Evolutionary conservation across 2,888 invertebrate species (phyloP), one percentile per base, ranked within the genome.

Genomic region (Drosophila testacea): DNA sequence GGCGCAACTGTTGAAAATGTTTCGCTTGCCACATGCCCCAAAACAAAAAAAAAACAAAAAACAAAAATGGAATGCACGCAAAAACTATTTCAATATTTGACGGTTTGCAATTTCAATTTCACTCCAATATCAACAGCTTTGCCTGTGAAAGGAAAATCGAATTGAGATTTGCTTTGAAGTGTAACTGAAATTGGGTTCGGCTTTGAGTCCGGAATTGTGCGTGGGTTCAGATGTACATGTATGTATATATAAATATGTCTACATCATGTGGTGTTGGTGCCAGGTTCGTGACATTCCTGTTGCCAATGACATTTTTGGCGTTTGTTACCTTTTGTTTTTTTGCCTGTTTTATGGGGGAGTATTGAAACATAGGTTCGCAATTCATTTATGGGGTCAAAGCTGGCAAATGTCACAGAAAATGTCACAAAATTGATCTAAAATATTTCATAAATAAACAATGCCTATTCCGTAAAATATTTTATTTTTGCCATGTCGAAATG

Each of bases 221-320:
- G 69, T 65, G 75, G 63, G 69, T 11, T 48, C 51, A 28, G 5
- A 0, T 10, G 11, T 16, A 59, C 36, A 42, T 7, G 28, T 32
- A 42, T 10, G 10, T 39, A 11, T 28, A 36, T 51, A 38, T 27
- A 38, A 1, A 13, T 3, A 13, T 30, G 28, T 48, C 7, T 30
- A 38, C 38, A 38, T 4, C 34, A 46, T 7, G 44, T 38, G 13
- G 30, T 47, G 32, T 38, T 47, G 52, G 75, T 60, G 76, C 38
- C 79, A 70, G 65, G 69, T 57, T 69, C 63, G 76, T 41, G 69
- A 55, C 46, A 27, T 69, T 42, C 79, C 79, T 42, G 76, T 77
- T 77, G 76, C 65, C 76, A 77, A 63, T 79, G 76, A 76, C 76
- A 70, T 60, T 62, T 75, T 42, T 46, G 38, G 27, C 16, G 6